Evolutionary conservation across 2,113 vertebrate genomes (phyloP).

Genomic region (Lathamus discolor): DNA sequence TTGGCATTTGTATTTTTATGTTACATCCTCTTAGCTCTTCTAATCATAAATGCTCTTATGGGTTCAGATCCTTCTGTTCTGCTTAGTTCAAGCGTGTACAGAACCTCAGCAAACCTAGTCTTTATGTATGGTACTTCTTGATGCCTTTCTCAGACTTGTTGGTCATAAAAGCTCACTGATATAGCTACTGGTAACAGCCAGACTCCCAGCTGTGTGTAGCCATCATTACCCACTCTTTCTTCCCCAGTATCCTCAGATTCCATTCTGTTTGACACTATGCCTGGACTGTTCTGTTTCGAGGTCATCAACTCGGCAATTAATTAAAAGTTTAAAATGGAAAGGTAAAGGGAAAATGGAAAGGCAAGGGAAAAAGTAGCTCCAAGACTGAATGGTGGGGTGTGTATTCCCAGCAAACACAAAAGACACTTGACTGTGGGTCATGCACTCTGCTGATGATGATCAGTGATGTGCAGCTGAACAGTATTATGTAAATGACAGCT

Average conservation of each 20-base stretch:
- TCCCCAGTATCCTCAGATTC: background rate
- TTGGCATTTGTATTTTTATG: background rate
- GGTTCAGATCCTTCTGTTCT: background rate
- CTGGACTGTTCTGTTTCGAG: background rate
- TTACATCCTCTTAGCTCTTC: background rate
- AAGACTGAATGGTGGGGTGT: background rate
- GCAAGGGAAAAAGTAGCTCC: background rate
- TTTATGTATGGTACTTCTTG: background rate
- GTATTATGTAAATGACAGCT: background rate
- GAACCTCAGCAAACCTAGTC: background rate
- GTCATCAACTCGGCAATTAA: conserved; percentile 12
- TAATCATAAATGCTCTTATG: background rate
- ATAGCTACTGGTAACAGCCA: background rate
- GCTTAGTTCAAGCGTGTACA: background rate
- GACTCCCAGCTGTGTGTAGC: background rate
- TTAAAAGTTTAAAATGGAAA: conserved; percentile 29
- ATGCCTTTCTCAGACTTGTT: background rate
- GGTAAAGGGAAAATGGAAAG: background rate
- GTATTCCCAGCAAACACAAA: background rate
- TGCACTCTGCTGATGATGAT: conserved; percentile 6
- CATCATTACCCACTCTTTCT: background rate
- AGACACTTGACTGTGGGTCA: background rate
- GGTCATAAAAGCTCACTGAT: background rate
- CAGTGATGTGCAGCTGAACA: background rate
- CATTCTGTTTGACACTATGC: background rate